phyloP scores from a whole-genome alignment of 2,113 vertebrate species.

The Ophiodon elongatus region DNA sequence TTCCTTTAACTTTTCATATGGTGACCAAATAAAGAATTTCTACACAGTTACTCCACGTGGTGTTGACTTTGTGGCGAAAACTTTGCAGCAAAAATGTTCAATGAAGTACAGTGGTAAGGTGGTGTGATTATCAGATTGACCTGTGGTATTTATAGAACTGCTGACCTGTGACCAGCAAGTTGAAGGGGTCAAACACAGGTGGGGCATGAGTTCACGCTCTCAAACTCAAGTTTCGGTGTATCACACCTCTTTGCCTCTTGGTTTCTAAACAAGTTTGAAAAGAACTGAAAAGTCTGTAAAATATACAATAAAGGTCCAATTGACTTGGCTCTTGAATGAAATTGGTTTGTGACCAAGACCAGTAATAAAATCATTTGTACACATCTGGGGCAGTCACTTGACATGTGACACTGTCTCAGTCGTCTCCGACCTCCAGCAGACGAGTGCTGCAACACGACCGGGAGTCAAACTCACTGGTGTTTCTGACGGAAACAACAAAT shows the following conservation, averaged over 20 bases:
- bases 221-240: background rate
- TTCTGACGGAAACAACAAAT: background rate
- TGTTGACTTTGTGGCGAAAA: background rate
- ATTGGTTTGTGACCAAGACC: background rate
- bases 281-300: background rate
- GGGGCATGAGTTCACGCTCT: slow-evolving; percentile 33
- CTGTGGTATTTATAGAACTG: slow-evolving; percentile 18
- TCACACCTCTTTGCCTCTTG: background rate
- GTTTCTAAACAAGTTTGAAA: background rate
- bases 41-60: background rate
- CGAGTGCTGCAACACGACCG: background rate
- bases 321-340: background rate
- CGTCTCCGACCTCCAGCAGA: background rate
- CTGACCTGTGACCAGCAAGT: slow-evolving; percentile 21
- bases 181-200: slow-evolving; percentile 40
- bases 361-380: background rate
- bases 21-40: background rate
- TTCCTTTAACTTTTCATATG: background rate
- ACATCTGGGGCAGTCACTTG: background rate
- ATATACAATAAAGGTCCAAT: background rate
- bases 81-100: background rate
- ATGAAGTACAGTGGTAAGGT: background rate
- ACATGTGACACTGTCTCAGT: background rate
- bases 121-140: slow-evolving; percentile 7
- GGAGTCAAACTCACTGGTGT: background rate